Conservation (phyloP, 2,797 vertebrate genomes). For the Scomberomorus guttatus region DNA sequence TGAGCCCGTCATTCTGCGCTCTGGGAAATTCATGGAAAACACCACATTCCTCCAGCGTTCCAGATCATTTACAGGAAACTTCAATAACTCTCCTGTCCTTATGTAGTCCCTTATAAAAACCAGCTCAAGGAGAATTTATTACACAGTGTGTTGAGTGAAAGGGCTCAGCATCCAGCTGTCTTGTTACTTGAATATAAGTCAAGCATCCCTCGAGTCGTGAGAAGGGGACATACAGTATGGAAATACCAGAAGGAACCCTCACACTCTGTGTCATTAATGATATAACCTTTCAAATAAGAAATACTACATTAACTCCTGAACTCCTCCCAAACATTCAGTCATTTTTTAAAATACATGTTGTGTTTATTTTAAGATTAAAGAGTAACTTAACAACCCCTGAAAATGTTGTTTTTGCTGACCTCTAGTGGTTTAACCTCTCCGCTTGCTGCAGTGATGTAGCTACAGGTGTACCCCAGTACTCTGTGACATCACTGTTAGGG, state of each 20-base stretch:
- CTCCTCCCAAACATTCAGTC: too few relatives aligned
- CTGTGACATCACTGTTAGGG: too few relatives aligned
- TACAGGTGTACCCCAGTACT: too few relatives aligned
- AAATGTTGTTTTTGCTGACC: too few relatives aligned
- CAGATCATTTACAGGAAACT: constrained; percentile 52
- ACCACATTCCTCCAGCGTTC: constrained; percentile 57
- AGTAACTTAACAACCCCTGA: too few relatives aligned
- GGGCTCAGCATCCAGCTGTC: constrained; percentile 64
- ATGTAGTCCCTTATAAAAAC: constrained; percentile 43
- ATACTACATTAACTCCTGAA: too few relatives aligned
- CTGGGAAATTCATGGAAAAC: constrained; percentile 39
- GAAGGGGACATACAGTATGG: not conserved
- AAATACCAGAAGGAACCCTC: not conserved
- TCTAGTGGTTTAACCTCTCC: too few relatives aligned
- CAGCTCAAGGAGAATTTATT: constrained; percentile 42
- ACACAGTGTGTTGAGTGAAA: constrained; percentile 53
- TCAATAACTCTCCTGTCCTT: constrained; percentile 48
- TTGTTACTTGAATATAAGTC: constrained; percentile 43
- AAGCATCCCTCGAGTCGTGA: constrained; percentile 5
- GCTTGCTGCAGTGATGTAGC: too few relatives aligned
- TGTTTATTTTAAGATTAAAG: too few relatives aligned
- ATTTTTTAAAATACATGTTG: too few relatives aligned
- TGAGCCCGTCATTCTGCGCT: constrained; percentile 24
- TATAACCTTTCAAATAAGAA: not conserved
- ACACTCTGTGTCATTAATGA: not conserved